Evolutionary conservation across 2,888 invertebrate genomes (phyloP).

Genomic region (Trichopria drosophilae): DNA sequence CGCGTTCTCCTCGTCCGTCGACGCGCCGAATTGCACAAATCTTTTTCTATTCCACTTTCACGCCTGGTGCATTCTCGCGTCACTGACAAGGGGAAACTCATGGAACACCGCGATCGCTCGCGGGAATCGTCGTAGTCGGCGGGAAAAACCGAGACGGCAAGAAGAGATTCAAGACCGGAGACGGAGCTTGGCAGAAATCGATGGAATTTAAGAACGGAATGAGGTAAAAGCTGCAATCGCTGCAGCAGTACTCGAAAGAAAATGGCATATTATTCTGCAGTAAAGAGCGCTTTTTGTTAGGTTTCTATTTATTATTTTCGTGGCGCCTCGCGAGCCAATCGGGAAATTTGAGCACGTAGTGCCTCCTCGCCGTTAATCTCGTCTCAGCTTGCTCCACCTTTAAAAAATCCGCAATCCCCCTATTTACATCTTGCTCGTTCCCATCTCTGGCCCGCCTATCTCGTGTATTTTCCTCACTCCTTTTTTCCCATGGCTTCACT

Average conservation of each 20-base stretch:
- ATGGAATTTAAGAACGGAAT: no score
- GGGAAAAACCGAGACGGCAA: neutral
- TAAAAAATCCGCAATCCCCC: slow-evolving; percentile 8
- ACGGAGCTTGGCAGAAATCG: slow-evolving; percentile 15
- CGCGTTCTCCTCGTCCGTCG: slow-evolving; percentile 3
- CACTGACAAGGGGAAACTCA: neutral
- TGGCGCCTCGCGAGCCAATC: neutral
- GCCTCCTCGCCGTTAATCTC: no score
- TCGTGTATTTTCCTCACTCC: slow-evolving; percentile 4
- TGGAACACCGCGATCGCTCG: no score
- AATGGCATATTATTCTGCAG: slow-evolving; percentile 12
- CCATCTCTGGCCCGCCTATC: slow-evolving; percentile 11
- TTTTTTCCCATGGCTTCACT: neutral
- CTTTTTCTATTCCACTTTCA: slow-evolving; percentile 20
- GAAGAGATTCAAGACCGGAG: slow-evolving; percentile 5
- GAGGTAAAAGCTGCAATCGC: slow-evolving; percentile 2
- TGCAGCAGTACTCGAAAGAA: slow-evolving; percentile 3
- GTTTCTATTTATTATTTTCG: slow-evolving; percentile 17
- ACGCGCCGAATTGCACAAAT: slow-evolving; percentile 16
- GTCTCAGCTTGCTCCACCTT: slow-evolving; percentile 7
- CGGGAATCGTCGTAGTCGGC: no score
- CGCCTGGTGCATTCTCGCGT: neutral
- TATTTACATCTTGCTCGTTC: slow-evolving; percentile 16
- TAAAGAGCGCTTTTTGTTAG: slow-evolving; percentile 1
- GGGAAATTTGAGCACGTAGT: no score